Base-by-base conservation (phyloP, 2,113 vertebrate species). In the Semnornis frantzii region DNA sequence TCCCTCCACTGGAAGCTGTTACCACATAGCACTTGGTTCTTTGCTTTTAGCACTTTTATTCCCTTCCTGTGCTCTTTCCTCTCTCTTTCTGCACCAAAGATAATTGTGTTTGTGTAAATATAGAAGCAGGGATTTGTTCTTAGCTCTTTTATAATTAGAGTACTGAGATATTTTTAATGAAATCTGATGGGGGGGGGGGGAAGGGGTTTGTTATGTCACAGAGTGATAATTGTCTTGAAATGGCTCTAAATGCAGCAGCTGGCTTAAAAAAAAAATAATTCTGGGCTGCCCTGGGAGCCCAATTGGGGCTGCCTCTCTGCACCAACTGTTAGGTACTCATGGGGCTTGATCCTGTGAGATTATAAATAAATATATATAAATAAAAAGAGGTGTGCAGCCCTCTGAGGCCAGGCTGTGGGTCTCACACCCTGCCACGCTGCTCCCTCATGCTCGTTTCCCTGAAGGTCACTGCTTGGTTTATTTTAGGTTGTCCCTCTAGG, bases 1-100 rank as follows among this genome's bases (percentile, higher is more conserved):
- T 68, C 65, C 58, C 46, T 83, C 69, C 28, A 17, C 46, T 75
- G 65, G 69, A 54, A 42, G 55, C 69, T 90, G 42, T 15, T 42
- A 33, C 8, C 58, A 5, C 42, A 50, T 88, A 95, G 92, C 90
- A 88, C 84, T 95, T 82, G 44, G 34, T 74, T 1, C 0, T 93
- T 90, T 78, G 80, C 81, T 82, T 94, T 92, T 72, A 94, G 89
- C 66, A 85, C 59, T 94, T 80, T 92, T 74, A 44, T 1, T 83
- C 52, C 69, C 30, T 89, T 76, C 62, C 34, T 60, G 17, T 78
- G 79, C 85, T 92, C 80, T 69, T 74, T 65, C 63, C n/a, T 82
- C 34, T 44, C 81, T 71, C 80, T 74, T 85, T 66, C 88, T 90
- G 85, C 88, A 90, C 96, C 95, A 95, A 97, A 97, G 94, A 95